Evolutionary conservation across 2,797 vertebrate genomes (phyloP).

Genomic region (Rhyacichthys aspro): DNA sequence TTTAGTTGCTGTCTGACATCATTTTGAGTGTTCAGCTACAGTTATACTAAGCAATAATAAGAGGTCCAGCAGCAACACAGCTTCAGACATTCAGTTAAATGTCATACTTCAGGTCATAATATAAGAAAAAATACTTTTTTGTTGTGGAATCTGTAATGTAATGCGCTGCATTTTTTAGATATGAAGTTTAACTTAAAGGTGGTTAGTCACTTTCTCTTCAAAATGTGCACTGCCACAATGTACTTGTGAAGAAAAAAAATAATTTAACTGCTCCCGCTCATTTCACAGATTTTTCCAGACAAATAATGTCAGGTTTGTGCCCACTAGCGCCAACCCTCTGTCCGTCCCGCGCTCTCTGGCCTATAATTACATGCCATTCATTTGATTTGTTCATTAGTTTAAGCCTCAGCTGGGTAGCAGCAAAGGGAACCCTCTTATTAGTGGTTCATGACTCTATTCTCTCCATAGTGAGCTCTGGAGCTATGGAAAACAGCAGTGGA

Average conservation of each 20-base stretch:
- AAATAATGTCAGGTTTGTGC: constrained; percentile 80
- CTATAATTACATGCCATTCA: constrained; percentile 81
- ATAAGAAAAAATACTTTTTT: not conserved
- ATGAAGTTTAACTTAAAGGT: not conserved
- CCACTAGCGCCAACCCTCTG: constrained; percentile 74
- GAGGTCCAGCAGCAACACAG: not conserved
- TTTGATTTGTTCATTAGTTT: constrained; percentile 83
- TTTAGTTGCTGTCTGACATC: constrained; percentile 5
- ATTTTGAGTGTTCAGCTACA: constrained; percentile 13
- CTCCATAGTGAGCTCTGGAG: constrained; percentile 62
- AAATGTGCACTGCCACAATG: constrained; percentile 39
- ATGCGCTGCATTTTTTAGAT: not conserved
- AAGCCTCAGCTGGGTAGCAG: constrained; percentile 69
- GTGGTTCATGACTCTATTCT: constrained; percentile 77
- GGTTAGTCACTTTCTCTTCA: constrained; percentile 69
- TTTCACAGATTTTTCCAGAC: constrained; percentile 81
- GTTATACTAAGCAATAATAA: not conserved
- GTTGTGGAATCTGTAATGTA: not conserved
- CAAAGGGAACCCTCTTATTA: constrained; percentile 78
- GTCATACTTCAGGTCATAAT: too few species aligned
- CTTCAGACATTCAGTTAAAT: not conserved
- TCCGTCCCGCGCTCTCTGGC: constrained; percentile 63
- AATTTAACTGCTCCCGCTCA: constrained; percentile 65
- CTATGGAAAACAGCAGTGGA: constrained; percentile 63
- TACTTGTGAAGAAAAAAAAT: constrained; percentile 52